Evolutionary conservation across 2,888 invertebrate species (phyloP), one percentile per base, ranked within the genome.

Genomic region (Athalia circularis): DNA sequence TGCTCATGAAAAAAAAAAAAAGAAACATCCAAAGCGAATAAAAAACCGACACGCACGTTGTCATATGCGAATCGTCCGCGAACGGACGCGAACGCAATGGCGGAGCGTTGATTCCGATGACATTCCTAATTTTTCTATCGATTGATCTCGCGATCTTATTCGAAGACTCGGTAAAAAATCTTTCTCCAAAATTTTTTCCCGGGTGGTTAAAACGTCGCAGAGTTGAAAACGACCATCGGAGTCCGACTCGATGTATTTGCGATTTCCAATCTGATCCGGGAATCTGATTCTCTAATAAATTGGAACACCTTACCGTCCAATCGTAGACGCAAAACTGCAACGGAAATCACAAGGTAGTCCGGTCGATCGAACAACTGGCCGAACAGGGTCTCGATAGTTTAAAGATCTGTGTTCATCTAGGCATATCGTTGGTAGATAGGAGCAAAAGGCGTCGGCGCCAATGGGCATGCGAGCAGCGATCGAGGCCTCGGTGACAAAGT

Each of bases 401-500:
- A 45, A 57, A 59, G 4, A 59, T 72, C 72, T 57, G 5, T 43
- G n/a, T 57, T 57, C 9, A 59, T 70, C 72, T 45, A 13, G 59
- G 72, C 72, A 59, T 47, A 72, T 72, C 72, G 47, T 50, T 47
- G 9, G 72, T 57, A 43, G 59, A 72, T 72, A 59, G 72, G 9
- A 72, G 15, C n/a, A 15, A 50, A 29, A 62, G 47, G 48, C 72
- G 62, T 70, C 79, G 75, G 65, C 79, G 79, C 79, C 79, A 79
- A 79, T 79, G 79, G 79, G 79, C 65, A 79, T 79, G 72, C n/a
- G 77, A 79, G 61, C 75, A 75, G 61, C 74, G 75, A 82, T 82
- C 83, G 85, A 85, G 84, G 82, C 83, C 87, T 85, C 83, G 85
- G 84, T 87, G 87, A 87, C 87, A 88, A 85, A 86, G 86, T 82